Evolutionary conservation across 2,888 invertebrate genomes (phyloP), one percentile per base, ranked within the genome.

Genomic region (Teleogryllus oceanicus): DNA sequence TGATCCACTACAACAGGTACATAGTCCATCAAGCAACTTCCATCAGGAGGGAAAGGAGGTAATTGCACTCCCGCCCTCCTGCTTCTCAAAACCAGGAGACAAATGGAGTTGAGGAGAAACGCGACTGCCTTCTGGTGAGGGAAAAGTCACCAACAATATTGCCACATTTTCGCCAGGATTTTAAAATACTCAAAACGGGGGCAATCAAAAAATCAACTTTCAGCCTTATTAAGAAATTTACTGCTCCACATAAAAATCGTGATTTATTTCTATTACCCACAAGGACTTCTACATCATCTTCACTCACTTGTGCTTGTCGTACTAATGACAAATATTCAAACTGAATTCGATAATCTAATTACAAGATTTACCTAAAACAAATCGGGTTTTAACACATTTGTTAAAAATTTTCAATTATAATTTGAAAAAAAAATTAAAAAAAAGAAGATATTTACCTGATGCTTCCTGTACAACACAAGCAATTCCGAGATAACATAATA

Each of bases 301-400:
- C 88, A 77, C 88, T 86, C 77, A 90, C 88, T 74, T 89, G 86
- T 21, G 89, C 87, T 83, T 89, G 88, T 21, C 89, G 88, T 13
- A 92, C 86, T 76, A 94, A 86, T n/a, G 90, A 89, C 83, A 88
- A 88, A 84, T 93, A 93, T 85, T 93, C 93, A 85, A 90, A 89
- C 82, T 89, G 88, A 2, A 93, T 88, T 81, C 91, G 90, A 88
- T 88, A 88, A 11, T 83, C 83, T 10, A 76, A 24, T 21, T 76
- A n/a, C 49, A 74, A 85, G 82, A 21, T 83, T 81, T 24, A 84
- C 78, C 83, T 83, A 75, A 51, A 62, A 21, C 18, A 62, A 78
- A 49, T 8, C 12, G 37, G 5, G 37, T 37, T 37, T 37, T 8
- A 37, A 37, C 5, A 37, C 37, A 37, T 37, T 37, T 37, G 8